Conservation (phyloP, 2,888 invertebrate genomes). For the Brachypterus glaber region DNA sequence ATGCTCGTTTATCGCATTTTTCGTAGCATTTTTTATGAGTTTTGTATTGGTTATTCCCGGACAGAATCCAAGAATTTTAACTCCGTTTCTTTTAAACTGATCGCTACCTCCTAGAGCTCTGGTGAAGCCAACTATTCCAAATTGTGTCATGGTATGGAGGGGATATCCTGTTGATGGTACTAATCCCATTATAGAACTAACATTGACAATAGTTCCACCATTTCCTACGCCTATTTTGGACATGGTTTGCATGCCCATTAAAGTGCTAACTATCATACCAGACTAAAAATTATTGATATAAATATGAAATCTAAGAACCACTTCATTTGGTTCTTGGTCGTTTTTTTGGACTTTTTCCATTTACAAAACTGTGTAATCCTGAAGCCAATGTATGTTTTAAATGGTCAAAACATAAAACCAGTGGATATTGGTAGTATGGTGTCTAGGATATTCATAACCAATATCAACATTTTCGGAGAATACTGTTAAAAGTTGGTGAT, state of each 20-base stretch:
- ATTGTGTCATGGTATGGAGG: conserved; percentile 42
- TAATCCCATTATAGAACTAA: conserved; percentile 51
- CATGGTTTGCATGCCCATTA: conserved; percentile 49
- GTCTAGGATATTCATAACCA: too few relatives aligned
- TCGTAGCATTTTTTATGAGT: conserved; percentile 30
- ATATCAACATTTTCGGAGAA: too few relatives aligned
- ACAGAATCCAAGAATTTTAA: conserved; percentile 46
- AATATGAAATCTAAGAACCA: conserved; percentile 37
- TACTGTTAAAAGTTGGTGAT: too few relatives aligned
- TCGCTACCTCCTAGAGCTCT: conserved; percentile 26
- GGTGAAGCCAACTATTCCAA: conserved; percentile 31
- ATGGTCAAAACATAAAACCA: too few relatives aligned
- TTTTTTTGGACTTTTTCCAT: too few relatives aligned
- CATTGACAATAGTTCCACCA: conserved; percentile 55
- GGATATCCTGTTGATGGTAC: conserved; percentile 45
- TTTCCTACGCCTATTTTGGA: conserved; percentile 45
- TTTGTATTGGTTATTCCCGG: conserved; percentile 45
- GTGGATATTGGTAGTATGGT: too few relatives aligned
- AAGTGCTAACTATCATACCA: conserved; percentile 41
- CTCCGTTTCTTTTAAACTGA: conserved; percentile 43
- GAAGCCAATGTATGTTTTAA: too few relatives aligned
- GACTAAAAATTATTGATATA: conserved; percentile 41
- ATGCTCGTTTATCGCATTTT: conserved; percentile 28
- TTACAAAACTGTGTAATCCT: too few relatives aligned
- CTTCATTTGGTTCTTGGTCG: too few relatives aligned